These are phyloP conservation scores for Bibio marci DNA, from an alignment of 2,888 invertebrate species.

Conservation along the genomic window DNA sequence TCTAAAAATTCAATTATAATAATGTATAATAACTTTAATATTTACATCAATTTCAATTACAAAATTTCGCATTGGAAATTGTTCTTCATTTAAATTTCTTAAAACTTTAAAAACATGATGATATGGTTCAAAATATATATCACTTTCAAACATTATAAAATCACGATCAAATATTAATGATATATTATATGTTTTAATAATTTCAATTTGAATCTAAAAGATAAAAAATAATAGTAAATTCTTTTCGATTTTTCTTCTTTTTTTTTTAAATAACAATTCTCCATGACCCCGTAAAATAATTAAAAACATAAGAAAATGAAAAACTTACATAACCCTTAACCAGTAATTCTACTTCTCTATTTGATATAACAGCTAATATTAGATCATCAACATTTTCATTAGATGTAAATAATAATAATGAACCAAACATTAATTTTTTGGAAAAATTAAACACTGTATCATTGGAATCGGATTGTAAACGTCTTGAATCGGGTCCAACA, in stretches of 20 bases:
- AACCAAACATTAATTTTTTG: constrained; percentile 32
- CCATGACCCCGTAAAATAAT: too few species aligned
- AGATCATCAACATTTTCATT: constrained; percentile 46
- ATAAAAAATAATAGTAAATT: constrained; percentile 1
- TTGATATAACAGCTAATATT: constrained; percentile 49
- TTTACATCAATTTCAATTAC: constrained; percentile 41
- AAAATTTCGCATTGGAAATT: constrained; percentile 50
- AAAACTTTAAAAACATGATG: constrained; percentile 54
- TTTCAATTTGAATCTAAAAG: constrained; percentile 21
- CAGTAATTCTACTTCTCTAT: constrained; percentile 34
- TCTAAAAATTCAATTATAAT: too few species aligned
- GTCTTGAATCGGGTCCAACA: constrained; percentile 5
- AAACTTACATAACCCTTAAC: constrained; percentile 37
- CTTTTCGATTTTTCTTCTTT: too few species aligned
- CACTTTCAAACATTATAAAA: constrained; percentile 56
- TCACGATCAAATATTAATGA: constrained; percentile 22
- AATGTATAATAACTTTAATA: not conserved
- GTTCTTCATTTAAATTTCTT: constrained; percentile 34
- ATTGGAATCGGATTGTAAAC: not conserved
- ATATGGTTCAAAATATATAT: constrained; percentile 69
- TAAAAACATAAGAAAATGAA: too few species aligned
- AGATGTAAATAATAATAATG: constrained; percentile 51
- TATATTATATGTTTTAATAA: constrained; percentile 20
- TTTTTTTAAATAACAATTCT: constrained; percentile 4
- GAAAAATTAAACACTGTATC: constrained; percentile 1